A percentile compares a stretch with the other conserved stretches of the same genome.
phyloP scores from a whole-genome alignment of 2,797 vertebrate species.

The Enteromius mattozi region DNA sequence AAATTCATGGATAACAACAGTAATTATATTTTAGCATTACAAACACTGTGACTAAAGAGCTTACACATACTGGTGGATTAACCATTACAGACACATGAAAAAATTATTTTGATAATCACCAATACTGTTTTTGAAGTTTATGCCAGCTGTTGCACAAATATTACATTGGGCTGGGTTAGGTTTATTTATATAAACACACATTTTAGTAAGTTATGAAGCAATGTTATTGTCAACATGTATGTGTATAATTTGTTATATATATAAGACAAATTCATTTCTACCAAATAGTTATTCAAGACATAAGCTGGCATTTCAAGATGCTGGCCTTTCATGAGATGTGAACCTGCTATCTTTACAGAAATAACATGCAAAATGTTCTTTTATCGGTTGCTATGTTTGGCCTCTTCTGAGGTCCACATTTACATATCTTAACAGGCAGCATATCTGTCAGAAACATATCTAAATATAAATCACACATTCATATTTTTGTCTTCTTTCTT shows the following conservation, averaged over 20 bases:
- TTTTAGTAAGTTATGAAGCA: neutral
- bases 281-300: neutral
- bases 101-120: neutral
- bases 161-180: neutral
- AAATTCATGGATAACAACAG: neutral
- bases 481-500: neutral
- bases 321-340: constrained; percentile 14
- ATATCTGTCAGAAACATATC: constrained; percentile 32
- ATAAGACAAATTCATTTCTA: neutral
- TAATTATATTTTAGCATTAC: neutral
- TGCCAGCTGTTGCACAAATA: neutral
- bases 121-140: neutral
- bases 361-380: constrained; percentile 11
- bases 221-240: neutral
- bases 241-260: neutral
- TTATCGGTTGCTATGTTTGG: constrained; percentile 2
- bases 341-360: constrained; percentile 1
- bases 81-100: neutral
- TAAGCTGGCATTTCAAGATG: constrained; percentile 8
- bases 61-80: neutral
- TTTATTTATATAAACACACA: neutral
- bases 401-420: constrained; percentile 24
- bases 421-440: constrained; percentile 34
- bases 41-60: neutral
- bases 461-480: constrained; percentile 3